Percentiles rank a stretch among this genome's conserved stretches.
These are phyloP conservation scores for Drosophila lutescens DNA, from an alignment of 2,888 invertebrate genomes.

Conservation along the genomic window DNA sequence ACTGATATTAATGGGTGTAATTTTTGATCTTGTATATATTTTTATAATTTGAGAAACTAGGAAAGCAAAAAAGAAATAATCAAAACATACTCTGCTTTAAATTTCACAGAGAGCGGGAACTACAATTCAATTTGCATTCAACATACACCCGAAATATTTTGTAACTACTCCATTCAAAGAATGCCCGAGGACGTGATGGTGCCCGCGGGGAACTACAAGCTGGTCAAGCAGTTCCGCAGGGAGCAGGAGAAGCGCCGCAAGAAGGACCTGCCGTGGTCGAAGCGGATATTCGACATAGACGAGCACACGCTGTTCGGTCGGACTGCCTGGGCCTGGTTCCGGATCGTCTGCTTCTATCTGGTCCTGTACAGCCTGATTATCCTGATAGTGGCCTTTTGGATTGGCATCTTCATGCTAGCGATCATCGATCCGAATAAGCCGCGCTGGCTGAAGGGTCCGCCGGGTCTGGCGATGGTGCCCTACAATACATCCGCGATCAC, in stretches of 20 bases:
- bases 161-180: too few species aligned
- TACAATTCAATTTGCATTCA: not conserved
- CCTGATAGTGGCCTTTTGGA: not conserved
- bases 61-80: too few species aligned
- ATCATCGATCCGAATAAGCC: slow-evolving; percentile 13
- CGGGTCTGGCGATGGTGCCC: slow-evolving; percentile 56
- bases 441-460: slow-evolving; percentile 34
- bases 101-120: not conserved
- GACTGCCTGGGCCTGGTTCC: slow-evolving; percentile 53
- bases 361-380: slow-evolving; percentile 37
- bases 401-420: slow-evolving; percentile 18
- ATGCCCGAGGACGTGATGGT: slow-evolving; percentile 50
- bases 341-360: slow-evolving; percentile 48
- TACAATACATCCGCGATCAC: not conserved
- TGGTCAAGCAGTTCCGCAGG: slow-evolving; percentile 59
- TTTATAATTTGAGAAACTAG: too few species aligned
- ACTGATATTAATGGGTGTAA: not conserved
- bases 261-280: slow-evolving; percentile 62
- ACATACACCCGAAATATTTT: too few species aligned
- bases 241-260: slow-evolving; percentile 30
- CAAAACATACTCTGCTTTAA: not conserved
- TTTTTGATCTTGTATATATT: too few species aligned
- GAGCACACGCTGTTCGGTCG: slow-evolving; percentile 42
- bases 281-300: slow-evolving; percentile 57
- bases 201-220: slow-evolving; percentile 50